Percentiles rank a stretch among this genome's conserved stretches.
Evolutionary conservation across 2,797 vertebrate species (phyloP).

Genomic region (Microctenopoma stevenorrisi): DNA sequence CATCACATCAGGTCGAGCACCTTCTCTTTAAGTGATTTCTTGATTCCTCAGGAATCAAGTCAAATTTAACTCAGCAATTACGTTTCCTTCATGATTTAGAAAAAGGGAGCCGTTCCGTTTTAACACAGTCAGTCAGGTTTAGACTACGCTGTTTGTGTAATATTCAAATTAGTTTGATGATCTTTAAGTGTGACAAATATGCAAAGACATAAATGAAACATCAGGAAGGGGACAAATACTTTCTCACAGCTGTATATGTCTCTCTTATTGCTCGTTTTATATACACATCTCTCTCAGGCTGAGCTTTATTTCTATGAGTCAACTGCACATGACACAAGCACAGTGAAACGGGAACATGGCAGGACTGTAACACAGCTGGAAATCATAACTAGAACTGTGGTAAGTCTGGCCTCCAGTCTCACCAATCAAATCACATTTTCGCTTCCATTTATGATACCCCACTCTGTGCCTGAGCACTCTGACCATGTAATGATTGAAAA

Average conservation of each 20-base stretch:
- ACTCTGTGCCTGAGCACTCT: slow-evolving; percentile 30
- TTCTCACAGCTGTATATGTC: neutral
- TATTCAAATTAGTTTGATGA: no score
- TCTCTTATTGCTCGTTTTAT: slow-evolving; percentile 34
- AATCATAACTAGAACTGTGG: slow-evolving; percentile 12
- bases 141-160: no score
- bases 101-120: no score
- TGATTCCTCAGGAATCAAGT: no score
- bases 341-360: slow-evolving; percentile 26
- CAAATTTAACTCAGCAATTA: no score
- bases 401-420: slow-evolving; percentile 32
- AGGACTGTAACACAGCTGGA: slow-evolving; percentile 34
- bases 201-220: no score
- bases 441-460: slow-evolving; percentile 19
- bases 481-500: slow-evolving; percentile 25
- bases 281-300: slow-evolving; percentile 11
- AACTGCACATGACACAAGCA: slow-evolving; percentile 12
- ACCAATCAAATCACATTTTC: slow-evolving; percentile 49
- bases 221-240: no score
- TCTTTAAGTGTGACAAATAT: no score
- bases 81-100: no score
- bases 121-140: no score
- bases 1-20: no score
- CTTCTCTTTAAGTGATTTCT: no score
- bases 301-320: slow-evolving; percentile 23